Base-by-base conservation (phyloP, 2,888 invertebrate species). In the Melikaiella ostensackeni region DNA sequence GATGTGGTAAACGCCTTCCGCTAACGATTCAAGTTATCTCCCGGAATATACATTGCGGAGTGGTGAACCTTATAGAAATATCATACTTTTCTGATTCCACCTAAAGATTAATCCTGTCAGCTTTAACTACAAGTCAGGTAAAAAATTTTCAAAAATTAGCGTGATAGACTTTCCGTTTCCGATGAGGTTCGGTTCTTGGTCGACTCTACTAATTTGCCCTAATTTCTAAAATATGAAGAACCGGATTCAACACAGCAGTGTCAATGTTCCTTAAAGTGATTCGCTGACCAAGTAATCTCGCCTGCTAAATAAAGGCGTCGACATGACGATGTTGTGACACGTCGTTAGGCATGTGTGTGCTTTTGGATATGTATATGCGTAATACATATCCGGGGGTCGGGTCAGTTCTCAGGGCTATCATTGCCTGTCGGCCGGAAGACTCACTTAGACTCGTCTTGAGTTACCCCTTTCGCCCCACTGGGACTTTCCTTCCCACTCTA, bases 361-460 rank as follows among this genome's bases (percentile, higher is more conserved):
- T 82, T 85, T 73, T 78, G 11, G 76, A 76, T 80, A 85, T 84
- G 84, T 86, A 85, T 87, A 88, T 86, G 86, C 88, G 88, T 87
- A 89, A 89, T 88, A 88, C 89, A 89, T 90, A 90, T 90, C 90
- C 90, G 90, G 89, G 42, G 64, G 62, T 75, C 59, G 62, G 89
- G 89, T 89, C 89, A 91, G 90, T 91, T 91, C 91, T 91, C 91
- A 91, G 91, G 91, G 88, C 91, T 91, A 91, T 91, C 91, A 91
- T 90, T 90, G 90, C 88, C 87, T 87, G 85, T 81, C 88, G 89
- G 89, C 91, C 91, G 91, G 91, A 91, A 91, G 91, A 90, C 91
- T 91, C 91, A 91, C 91, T 91, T 91, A 91, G 91, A 87, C 91
- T 88, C 90, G 91, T 91, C 91, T 91, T 91, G 90, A 91, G 91